phyloP scores from a whole-genome alignment of 2,888 invertebrate genomes.

The Trachelus stipa region DNA sequence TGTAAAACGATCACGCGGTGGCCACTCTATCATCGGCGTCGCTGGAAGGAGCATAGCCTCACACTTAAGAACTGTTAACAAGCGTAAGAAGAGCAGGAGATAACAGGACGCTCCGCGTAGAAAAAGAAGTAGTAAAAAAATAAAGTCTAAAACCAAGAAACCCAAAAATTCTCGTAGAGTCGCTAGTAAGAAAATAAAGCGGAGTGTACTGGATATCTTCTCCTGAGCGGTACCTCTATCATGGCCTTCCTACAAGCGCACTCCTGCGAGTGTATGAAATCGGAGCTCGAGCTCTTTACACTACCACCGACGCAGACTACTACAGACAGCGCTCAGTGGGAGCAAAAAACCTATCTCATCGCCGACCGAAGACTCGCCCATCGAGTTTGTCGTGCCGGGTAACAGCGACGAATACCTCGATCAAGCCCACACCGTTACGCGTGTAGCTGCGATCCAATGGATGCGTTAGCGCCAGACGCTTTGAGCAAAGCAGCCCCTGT shows the following conservation, averaged over 20 bases:
- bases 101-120: too few relatives aligned
- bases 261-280: slow-evolving; percentile 36
- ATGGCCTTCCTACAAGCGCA: slow-evolving; percentile 37
- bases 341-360: slow-evolving; percentile 23
- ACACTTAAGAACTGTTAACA: too few relatives aligned
- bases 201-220: slow-evolving; percentile 21
- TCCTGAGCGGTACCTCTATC: background rate
- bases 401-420: slow-evolving; percentile 42
- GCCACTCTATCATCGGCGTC: too few relatives aligned
- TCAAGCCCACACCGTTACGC: slow-evolving; percentile 36
- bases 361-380: slow-evolving; percentile 36
- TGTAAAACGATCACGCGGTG: too few relatives aligned
- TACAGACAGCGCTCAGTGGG: slow-evolving; percentile 34
- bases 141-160: too few relatives aligned
- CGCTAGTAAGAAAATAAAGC: background rate
- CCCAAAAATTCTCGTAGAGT: too few relatives aligned
- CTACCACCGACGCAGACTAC: slow-evolving; percentile 41
- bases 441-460: slow-evolving; percentile 26
- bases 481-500: slow-evolving; percentile 12
- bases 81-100: too few relatives aligned
- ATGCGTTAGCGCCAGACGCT: background rate
- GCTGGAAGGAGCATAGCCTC: too few relatives aligned
- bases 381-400: slow-evolving; percentile 42
- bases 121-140: too few relatives aligned
- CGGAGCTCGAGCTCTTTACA: slow-evolving; percentile 38